These are phyloP conservation scores for Drosophila stalkeri DNA, from an alignment of 2,888 invertebrate genomes.

Conservation along the genomic window DNA sequence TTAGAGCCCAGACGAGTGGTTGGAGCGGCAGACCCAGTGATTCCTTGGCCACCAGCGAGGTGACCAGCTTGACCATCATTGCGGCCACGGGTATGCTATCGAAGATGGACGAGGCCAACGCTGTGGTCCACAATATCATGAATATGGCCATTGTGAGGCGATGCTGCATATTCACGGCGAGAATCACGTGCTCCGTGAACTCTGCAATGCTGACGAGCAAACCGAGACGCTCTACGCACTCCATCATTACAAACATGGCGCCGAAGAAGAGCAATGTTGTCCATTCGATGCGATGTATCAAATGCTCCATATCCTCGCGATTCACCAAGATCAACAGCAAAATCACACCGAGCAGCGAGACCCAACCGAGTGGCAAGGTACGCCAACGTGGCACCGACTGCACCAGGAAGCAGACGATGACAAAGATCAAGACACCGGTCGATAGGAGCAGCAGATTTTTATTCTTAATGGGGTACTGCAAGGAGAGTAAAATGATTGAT, in stretches of 20 bases:
- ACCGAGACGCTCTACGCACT: constrained; percentile 91
- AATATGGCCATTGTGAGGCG: constrained; percentile 91
- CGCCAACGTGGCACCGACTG: constrained; percentile 91
- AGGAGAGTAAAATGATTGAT: neutral
- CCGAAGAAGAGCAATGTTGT: constrained; percentile 85
- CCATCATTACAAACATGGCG: constrained; percentile 85
- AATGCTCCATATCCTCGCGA: constrained; percentile 84
- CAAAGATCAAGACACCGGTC: constrained; percentile 89
- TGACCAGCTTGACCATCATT: constrained; percentile 94
- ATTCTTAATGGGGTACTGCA: constrained; percentile 93
- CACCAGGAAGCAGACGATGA: constrained; percentile 92
- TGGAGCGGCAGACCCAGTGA: constrained; percentile 90
- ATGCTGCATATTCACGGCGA: constrained; percentile 88
- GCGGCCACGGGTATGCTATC: constrained; percentile 96
- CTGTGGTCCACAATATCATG: constrained; percentile 94
- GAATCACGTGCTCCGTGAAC: constrained; percentile 88
- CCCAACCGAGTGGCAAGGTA: constrained; percentile 93
- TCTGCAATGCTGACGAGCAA: constrained; percentile 93
- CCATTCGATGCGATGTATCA: constrained; percentile 85
- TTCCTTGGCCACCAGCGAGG: constrained; percentile 89
- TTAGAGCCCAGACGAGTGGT: constrained; percentile 94
- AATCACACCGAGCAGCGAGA: constrained; percentile 92
- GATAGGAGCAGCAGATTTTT: constrained; percentile 90
- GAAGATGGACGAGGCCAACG: constrained; percentile 93
- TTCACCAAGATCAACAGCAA: constrained; percentile 92